A percentile compares a stretch with the other conserved stretches of the same genome.
Evolutionary conservation across 2,113 vertebrate species (phyloP).

Genomic region (Pongo pygmaeus): DNA sequence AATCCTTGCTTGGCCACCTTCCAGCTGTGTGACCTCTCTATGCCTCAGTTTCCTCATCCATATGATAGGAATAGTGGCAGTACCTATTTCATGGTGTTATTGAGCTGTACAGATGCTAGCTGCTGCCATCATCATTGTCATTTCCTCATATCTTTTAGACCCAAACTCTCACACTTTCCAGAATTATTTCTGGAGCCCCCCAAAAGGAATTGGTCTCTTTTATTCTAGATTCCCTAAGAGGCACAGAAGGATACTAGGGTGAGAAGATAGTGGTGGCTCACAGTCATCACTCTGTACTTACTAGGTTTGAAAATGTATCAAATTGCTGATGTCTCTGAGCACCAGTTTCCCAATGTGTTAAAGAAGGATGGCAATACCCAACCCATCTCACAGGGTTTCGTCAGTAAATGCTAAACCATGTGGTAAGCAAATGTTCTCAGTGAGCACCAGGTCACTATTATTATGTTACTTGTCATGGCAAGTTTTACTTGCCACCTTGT

Average conservation of each 20-base stretch:
- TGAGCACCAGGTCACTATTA: accelerated
- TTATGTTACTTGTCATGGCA: accelerated
- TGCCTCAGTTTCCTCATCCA: not conserved
- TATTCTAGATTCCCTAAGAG: not conserved
- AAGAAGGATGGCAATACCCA: not conserved
- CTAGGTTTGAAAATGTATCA: not conserved
- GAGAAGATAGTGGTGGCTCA: not conserved
- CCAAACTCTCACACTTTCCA: not conserved
- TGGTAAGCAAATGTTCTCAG: no score
- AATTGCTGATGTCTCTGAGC: not conserved
- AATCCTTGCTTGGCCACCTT: not conserved
- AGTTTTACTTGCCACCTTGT: not conserved
- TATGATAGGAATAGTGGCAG: not conserved
- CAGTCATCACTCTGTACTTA: not conserved
- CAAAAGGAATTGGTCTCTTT: not conserved
- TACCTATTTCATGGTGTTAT: not conserved
- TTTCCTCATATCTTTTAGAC: not conserved
- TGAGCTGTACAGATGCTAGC: not conserved
- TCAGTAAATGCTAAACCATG: not conserved
- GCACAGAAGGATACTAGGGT: not conserved
- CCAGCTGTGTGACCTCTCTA: not conserved
- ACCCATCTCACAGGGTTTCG: not conserved
- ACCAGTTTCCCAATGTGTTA: not conserved
- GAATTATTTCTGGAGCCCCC: not conserved
- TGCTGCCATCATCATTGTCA: not conserved